phyloP scores from a whole-genome alignment of 1,140 invertebrate genomes.

The Potamilus streckersoni region DNA sequence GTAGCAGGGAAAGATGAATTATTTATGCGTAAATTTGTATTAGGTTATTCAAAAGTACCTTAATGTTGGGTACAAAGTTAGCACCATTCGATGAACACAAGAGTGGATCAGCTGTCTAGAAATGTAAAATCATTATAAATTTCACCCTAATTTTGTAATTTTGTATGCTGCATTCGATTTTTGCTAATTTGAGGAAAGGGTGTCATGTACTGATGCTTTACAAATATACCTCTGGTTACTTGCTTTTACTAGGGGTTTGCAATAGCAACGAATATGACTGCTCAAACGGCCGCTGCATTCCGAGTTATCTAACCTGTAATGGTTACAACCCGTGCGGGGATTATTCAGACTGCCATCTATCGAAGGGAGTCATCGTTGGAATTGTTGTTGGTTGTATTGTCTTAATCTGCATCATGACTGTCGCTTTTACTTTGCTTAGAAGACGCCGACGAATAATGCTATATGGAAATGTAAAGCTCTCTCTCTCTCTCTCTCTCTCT shows the following conservation, averaged over 20 bases:
- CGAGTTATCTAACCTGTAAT: conserved; percentile 6
- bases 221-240: background rate
- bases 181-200: too few species aligned
- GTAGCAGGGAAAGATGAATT: too few species aligned
- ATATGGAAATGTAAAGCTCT: background rate
- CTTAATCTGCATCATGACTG: background rate
- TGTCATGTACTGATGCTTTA: too few species aligned
- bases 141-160: too few species aligned
- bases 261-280: conserved; percentile 13
- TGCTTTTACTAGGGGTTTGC: conserved; percentile 6
- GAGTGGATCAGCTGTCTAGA: too few species aligned
- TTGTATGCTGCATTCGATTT: too few species aligned
- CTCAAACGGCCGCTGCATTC: conserved; percentile 20
- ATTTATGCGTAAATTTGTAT: too few species aligned
- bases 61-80: too few species aligned
- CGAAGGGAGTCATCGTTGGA: conserved; percentile 15
- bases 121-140: too few species aligned
- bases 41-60: too few species aligned
- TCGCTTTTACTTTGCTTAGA: background rate
- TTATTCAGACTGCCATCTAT: conserved; percentile 16
- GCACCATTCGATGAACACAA: too few species aligned
- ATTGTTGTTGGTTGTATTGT: conserved; percentile 9
- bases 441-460: conserved; percentile 2
- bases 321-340: conserved; percentile 28
- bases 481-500: too few species aligned